Conservation (phyloP, 2,888 invertebrate genomes). For the Sepioteuthis lessoniana region DNA sequence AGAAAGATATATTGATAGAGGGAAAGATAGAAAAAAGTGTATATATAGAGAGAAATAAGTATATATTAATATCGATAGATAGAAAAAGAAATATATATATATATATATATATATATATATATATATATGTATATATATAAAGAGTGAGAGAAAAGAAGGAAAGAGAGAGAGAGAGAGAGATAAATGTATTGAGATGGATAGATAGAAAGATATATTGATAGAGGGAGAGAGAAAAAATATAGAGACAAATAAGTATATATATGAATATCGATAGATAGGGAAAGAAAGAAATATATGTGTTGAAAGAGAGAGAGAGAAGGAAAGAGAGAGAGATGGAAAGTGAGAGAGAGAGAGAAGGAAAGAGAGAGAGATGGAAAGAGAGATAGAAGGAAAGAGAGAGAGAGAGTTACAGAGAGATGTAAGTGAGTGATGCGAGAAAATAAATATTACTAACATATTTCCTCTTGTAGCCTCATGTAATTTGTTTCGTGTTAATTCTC, state of each 20-base stretch:
- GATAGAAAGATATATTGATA: not conserved
- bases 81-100: no score
- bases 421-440: no score
- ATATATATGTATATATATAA: no score
- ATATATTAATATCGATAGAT: not conserved
- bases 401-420: no score
- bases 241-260: not conserved
- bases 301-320: not conserved
- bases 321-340: not conserved
- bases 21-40: not conserved
- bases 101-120: no score
- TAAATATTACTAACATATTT: no score
- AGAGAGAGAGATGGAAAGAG: no score
- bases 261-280: no score
- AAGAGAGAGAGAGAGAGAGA: not conserved
- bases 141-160: no score
- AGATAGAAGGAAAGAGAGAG: not conserved
- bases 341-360: not conserved
- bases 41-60: not conserved
- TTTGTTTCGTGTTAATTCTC: no score
- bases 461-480: no score
- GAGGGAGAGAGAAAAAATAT: not conserved
- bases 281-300: not conserved
- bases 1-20: not conserved
- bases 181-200: not conserved